A percentile compares a stretch with the other conserved stretches of the same genome.
These are phyloP conservation scores for Tinea trinotella DNA, from an alignment of 2,888 invertebrate species.

Conservation along the genomic window DNA sequence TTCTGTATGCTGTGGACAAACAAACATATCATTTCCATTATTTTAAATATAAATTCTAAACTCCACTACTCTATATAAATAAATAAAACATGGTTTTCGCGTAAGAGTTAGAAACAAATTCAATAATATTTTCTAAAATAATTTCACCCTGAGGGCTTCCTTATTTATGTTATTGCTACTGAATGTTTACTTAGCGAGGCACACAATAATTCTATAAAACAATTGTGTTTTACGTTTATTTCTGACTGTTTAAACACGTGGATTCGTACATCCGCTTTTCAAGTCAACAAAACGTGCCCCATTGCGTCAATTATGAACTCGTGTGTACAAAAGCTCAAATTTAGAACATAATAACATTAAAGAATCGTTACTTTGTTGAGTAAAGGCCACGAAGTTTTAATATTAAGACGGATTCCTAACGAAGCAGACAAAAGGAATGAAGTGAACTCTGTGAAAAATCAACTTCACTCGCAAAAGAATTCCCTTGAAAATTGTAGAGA, in stretches of 20 bases:
- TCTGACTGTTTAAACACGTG: slow-evolving; percentile 11
- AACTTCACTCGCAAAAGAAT: neutral
- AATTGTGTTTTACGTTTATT: slow-evolving; percentile 8
- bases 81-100: too few relatives aligned
- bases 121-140: too few relatives aligned
- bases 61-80: too few relatives aligned
- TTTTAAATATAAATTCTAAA: too few relatives aligned
- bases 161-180: neutral
- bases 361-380: slow-evolving; percentile 4
- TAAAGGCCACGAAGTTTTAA: neutral
- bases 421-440: slow-evolving; percentile 2
- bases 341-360: slow-evolving; percentile 2
- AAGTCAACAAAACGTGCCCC: slow-evolving; percentile 11
- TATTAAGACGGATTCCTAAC: slow-evolving; percentile 9
- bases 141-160: neutral
- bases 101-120: too few relatives aligned
- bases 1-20: too few relatives aligned
- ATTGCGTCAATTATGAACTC: slow-evolving; percentile 2
- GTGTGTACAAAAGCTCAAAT: neutral
- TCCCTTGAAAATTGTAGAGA: slow-evolving; percentile 12
- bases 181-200: neutral
- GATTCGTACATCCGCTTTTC: slow-evolving; percentile 11
- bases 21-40: too few relatives aligned
- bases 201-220: neutral
- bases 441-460: neutral